phyloP scores from a whole-genome alignment of 2,888 invertebrate genomes.

The Tachystola acroxantha region DNA sequence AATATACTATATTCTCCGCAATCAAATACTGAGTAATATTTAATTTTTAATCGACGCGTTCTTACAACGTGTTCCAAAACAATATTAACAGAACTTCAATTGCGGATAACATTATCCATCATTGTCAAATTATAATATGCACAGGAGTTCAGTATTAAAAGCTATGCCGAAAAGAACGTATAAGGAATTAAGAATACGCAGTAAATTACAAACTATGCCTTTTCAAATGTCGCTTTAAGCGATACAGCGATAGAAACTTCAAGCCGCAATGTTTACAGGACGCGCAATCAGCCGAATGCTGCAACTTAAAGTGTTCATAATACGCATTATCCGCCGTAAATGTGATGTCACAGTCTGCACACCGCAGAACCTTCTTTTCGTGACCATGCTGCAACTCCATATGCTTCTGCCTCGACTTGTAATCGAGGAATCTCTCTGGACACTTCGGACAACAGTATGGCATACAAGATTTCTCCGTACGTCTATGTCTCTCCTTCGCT shows the following conservation, averaged over 20 bases:
- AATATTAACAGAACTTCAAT: too few relatives aligned
- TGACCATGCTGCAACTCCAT: constrained; percentile 57
- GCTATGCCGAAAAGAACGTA: too few relatives aligned
- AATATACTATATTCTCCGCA: too few relatives aligned
- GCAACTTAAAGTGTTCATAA: constrained; percentile 58
- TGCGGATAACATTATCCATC: too few relatives aligned
- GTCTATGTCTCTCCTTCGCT: constrained; percentile 55
- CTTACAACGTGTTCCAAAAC: too few relatives aligned
- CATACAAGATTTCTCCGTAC: constrained; percentile 59
- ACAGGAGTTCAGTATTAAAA: too few relatives aligned
- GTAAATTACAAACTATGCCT: constrained; percentile 38
- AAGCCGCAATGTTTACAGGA: constrained; percentile 60
- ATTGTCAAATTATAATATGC: too few relatives aligned
- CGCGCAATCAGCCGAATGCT: constrained; percentile 56
- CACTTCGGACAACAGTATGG: constrained; percentile 61
- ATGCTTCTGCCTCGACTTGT: constrained; percentile 51
- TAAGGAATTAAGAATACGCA: too few relatives aligned
- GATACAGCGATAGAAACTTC: constrained; percentile 53
- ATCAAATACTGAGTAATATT: too few relatives aligned
- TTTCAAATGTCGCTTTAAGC: constrained; percentile 53
- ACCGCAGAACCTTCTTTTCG: constrained; percentile 40
- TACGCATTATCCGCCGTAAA: constrained; percentile 50
- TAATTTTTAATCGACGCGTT: too few relatives aligned
- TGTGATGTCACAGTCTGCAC: constrained; percentile 52
- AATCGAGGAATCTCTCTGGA: constrained; percentile 54